Percentiles rank a stretch among this genome's conserved stretches.
These are phyloP conservation scores for Eupithecia pulchellata DNA, from an alignment of 2,888 invertebrate genomes.

Conservation along the genomic window DNA sequence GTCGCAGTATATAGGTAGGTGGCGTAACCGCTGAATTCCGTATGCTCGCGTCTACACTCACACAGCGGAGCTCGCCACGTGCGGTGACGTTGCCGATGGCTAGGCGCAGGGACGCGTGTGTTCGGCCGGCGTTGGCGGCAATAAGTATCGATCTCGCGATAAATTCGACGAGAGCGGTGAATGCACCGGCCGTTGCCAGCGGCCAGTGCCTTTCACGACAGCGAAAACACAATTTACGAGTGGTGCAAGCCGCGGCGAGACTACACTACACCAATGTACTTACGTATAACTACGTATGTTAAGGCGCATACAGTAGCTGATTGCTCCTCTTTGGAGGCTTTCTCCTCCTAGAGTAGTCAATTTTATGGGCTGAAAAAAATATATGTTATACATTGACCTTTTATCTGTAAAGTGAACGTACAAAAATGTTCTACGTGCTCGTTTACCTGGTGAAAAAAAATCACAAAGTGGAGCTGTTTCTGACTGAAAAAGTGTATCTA, in stretches of 20 bases:
- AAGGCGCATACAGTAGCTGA: no score
- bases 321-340: no score
- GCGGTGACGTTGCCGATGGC: slow-evolving; percentile 68
- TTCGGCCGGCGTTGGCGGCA: slow-evolving; percentile 59
- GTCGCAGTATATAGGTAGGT: slow-evolving; percentile 61
- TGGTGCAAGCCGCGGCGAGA: slow-evolving; percentile 55
- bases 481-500: no score
- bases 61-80: slow-evolving; percentile 68
- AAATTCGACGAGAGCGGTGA: slow-evolving; percentile 80
- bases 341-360: no score
- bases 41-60: slow-evolving; percentile 64
- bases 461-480: no score
- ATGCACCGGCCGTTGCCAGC: slow-evolving; percentile 68
- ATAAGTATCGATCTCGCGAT: slow-evolving; percentile 77
- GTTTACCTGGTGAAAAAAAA: no score
- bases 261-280: slow-evolving; percentile 46
- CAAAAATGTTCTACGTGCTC: no score
- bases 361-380: no score
- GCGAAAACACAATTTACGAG: slow-evolving; percentile 73
- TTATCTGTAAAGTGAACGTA: no score
- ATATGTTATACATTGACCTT: no score
- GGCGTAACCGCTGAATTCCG: slow-evolving; percentile 79
- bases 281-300: slow-evolving; percentile 39
- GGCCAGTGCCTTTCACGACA: slow-evolving; percentile 72
- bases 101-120: slow-evolving; percentile 63